Conservation (phyloP, 2,797 vertebrate species). For the Malurus splendens region DNA sequence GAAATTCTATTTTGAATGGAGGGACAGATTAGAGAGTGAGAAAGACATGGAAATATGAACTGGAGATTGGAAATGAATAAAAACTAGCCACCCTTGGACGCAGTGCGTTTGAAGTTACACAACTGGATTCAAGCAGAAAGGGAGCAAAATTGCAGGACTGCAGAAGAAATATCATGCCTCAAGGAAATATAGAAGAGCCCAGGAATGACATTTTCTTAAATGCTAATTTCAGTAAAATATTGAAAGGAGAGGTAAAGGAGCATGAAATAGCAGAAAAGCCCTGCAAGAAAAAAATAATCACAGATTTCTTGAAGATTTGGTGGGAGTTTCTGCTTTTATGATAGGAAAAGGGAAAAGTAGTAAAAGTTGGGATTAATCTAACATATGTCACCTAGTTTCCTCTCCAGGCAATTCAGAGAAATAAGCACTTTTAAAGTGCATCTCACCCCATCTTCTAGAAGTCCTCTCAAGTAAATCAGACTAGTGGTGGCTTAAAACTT, state of each 20-base stretch:
- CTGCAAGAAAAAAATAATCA: neutral
- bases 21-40: neutral
- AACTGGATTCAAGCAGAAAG: neutral
- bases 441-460: neutral
- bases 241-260: neutral
- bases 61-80: neutral
- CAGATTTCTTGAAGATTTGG: neutral
- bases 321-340: neutral
- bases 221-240: neutral
- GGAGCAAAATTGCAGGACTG: neutral
- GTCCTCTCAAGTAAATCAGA: neutral
- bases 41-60: neutral
- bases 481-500: neutral
- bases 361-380: neutral
- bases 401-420: neutral
- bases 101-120: neutral
- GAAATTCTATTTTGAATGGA: constrained; percentile 4
- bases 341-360: neutral
- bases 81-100: neutral
- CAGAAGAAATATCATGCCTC: neutral
- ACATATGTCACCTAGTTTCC: neutral
- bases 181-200: neutral
- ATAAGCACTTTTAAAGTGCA: neutral
- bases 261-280: neutral
- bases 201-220: neutral